Conservation (phyloP, 2,797 vertebrate species). For the Streptopelia turtur region DNA sequence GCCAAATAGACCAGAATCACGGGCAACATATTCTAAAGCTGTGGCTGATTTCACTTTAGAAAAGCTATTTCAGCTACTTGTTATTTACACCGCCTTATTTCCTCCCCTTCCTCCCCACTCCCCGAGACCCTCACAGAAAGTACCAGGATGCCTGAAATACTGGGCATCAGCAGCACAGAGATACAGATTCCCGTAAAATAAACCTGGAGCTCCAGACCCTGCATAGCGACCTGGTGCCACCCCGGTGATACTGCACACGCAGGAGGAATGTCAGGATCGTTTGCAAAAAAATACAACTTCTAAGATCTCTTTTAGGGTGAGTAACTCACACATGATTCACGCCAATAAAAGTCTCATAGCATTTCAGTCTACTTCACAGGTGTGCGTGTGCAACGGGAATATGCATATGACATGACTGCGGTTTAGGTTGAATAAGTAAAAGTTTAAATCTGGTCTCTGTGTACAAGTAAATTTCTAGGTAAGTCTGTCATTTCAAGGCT, state of each 20-base stretch:
- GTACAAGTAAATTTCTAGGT: neutral
- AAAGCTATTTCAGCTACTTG: neutral
- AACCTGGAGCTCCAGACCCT: neutral
- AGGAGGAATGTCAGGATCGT: neutral
- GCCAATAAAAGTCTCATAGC: neutral
- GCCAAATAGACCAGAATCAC: neutral
- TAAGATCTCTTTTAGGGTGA: neutral
- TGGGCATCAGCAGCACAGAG: neutral
- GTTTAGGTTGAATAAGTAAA: neutral
- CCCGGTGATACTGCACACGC: too few relatives aligned
- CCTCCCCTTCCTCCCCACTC: neutral
- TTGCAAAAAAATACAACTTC: neutral
- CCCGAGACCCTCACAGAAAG: neutral
- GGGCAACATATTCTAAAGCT: neutral
- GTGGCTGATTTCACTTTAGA: neutral
- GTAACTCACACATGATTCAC: neutral
- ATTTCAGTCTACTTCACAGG: neutral
- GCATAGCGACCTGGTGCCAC: fast-evolving
- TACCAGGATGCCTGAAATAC: neutral
- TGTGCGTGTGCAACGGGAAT: neutral
- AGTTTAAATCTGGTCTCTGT: neutral
- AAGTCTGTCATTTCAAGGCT: neutral
- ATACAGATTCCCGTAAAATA: neutral
- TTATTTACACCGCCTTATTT: neutral
- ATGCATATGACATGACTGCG: neutral